Percentiles rank a stretch among this genome's conserved stretches.
These are phyloP conservation scores for Stenodema calcarata DNA, from an alignment of 2,888 invertebrate species.

Conservation along the genomic window DNA sequence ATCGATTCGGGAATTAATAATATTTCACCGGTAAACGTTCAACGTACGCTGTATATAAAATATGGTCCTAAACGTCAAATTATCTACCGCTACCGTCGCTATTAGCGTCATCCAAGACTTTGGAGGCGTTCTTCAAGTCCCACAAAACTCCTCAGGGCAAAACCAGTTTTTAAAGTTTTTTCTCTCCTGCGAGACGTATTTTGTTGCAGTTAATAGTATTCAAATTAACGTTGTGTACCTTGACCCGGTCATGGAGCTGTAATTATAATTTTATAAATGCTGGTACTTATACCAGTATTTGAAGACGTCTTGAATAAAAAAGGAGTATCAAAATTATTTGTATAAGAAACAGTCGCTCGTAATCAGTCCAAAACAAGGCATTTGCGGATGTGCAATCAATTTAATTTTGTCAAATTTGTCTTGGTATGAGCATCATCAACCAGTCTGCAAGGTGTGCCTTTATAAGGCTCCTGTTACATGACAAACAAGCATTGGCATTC, in stretches of 20 bases:
- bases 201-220: background rate
- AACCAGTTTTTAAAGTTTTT: background rate
- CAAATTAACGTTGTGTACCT: background rate
- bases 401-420: too few species aligned
- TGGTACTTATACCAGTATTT: background rate
- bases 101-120: conserved; percentile 1
- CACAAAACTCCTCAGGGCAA: background rate
- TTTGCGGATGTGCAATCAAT: too few species aligned
- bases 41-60: background rate
- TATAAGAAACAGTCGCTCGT: too few species aligned
- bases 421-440: too few species aligned
- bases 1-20: background rate
- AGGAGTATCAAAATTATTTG: too few species aligned
- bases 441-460: too few species aligned
- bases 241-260: background rate
- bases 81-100: background rate
- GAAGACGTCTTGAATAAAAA: background rate
- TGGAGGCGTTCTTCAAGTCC: background rate
- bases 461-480: too few species aligned
- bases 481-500: too few species aligned
- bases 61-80: background rate
- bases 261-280: background rate
- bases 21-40: background rate
- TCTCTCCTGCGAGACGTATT: background rate
- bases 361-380: too few species aligned